A percentile compares a stretch with the other conserved stretches of the same genome.
phyloP scores from a whole-genome alignment of 2,113 vertebrate genomes.

The Oceanites oceanicus region DNA sequence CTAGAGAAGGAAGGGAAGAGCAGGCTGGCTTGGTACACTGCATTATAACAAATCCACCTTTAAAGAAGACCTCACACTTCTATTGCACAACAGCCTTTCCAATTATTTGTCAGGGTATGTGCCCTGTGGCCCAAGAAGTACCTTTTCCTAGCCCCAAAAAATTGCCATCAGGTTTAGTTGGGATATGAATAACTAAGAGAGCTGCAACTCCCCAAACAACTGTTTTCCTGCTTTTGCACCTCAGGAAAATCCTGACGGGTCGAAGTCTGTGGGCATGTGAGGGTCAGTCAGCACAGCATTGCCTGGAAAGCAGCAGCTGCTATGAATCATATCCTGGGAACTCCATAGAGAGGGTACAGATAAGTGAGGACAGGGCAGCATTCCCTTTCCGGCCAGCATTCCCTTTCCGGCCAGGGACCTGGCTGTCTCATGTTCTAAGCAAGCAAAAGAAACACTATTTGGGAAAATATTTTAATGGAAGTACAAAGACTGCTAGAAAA shows the following conservation, averaged over 20 bases:
- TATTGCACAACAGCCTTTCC: not conserved
- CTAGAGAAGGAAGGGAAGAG: not conserved
- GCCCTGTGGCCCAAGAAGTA: not conserved
- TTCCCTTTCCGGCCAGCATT: not conserved
- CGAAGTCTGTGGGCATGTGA: accelerated
- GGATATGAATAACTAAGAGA: not conserved
- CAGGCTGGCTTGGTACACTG: not conserved
- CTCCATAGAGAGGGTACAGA: not conserved
- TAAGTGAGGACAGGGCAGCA: not conserved
- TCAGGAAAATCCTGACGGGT: not conserved
- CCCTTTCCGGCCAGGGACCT: not conserved
- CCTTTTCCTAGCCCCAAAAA: not conserved
- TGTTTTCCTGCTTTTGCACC: not conserved
- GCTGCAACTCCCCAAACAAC: not conserved
- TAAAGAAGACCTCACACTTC: not conserved
- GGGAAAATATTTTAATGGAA: not conserved
- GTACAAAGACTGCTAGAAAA: not conserved
- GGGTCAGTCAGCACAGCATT: not conserved
- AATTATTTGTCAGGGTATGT: not conserved
- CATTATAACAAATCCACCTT: not conserved
- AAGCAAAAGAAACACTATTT: not conserved
- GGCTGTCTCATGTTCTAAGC: not conserved
- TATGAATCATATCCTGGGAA: not conserved
- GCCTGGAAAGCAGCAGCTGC: not conserved
- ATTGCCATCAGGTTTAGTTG: not conserved